These are phyloP conservation scores for Frieseomelitta varia DNA, from an alignment of 1,140 invertebrate genomes.

Conservation along the genomic window DNA sequence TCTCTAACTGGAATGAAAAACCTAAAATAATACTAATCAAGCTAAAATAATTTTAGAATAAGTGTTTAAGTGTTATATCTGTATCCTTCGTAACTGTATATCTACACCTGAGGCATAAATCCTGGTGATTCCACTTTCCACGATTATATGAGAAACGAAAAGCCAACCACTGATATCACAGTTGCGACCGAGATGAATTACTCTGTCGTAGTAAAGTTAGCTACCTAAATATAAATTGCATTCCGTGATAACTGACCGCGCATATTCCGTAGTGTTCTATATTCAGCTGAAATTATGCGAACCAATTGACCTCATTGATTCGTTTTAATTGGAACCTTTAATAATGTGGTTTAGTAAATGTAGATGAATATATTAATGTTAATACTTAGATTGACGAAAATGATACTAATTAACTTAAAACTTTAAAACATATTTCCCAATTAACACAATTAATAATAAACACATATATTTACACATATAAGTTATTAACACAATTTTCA, in stretches of 20 bases:
- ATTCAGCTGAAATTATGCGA: conserved; percentile 15
- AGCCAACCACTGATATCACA: conserved; percentile 41
- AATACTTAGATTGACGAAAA: background rate
- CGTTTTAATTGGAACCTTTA: conserved; percentile 17
- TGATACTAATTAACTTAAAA: background rate
- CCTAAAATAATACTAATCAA: background rate
- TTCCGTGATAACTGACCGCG: conserved; percentile 18
- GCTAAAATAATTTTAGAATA: conserved; percentile 2
- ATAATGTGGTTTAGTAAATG: background rate
- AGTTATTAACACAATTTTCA: background rate
- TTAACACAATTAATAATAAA: background rate
- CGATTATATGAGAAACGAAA: conserved; percentile 40
- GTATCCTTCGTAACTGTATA: background rate
- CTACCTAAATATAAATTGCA: conserved; percentile 44
- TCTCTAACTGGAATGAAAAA: background rate
- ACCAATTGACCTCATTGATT: conserved; percentile 4
- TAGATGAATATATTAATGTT: background rate
- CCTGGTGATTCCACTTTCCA: conserved; percentile 44
- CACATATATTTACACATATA: no score
- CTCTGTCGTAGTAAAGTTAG: conserved; percentile 23
- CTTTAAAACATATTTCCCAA: background rate
- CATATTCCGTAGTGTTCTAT: background rate
- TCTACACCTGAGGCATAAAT: conserved; percentile 41
- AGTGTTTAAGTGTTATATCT: background rate
- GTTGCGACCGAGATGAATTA: conserved; percentile 41